These are phyloP conservation scores for Drosophila paramelanica DNA, from an alignment of 2,888 invertebrate species.

Conservation along the genomic window DNA sequence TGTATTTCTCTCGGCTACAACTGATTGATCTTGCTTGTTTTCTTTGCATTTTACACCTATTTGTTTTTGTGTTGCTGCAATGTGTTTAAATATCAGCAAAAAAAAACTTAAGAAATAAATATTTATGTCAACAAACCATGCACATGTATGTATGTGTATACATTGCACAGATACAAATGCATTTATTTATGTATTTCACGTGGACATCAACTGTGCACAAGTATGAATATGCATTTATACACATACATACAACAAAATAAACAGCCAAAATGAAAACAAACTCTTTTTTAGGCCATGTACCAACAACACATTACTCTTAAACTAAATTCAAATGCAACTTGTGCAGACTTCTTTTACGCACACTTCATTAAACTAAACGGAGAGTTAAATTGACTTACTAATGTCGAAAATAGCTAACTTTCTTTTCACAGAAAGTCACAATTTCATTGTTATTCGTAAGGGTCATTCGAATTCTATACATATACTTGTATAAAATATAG, in stretches of 20 bases:
- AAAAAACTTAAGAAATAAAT: no score
- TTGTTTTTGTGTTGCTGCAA: no score
- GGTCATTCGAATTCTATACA: slow-evolving; percentile 24
- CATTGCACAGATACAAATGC: no score
- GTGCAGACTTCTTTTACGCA: not conserved
- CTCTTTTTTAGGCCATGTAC: not conserved
- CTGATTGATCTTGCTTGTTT: no score
- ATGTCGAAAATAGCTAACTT: slow-evolving; percentile 38
- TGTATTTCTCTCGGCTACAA: no score
- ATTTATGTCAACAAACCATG: no score
- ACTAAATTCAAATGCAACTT: not conserved
- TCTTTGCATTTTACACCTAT: no score
- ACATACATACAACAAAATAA: slow-evolving; percentile 4
- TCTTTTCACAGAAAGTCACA: slow-evolving; percentile 50
- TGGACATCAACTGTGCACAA: no score
- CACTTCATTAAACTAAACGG: not conserved
- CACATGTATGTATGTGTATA: no score
- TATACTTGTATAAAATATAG: not conserved
- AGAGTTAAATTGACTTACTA: slow-evolving; percentile 17
- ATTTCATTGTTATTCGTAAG: slow-evolving; percentile 31
- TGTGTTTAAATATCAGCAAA: no score
- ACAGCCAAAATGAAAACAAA: not conserved
- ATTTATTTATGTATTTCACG: no score
- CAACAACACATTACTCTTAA: not conserved
- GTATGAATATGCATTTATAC: no score